Conservation (phyloP, 2,797 vertebrate species). For the Lycodopsis pacificus region DNA sequence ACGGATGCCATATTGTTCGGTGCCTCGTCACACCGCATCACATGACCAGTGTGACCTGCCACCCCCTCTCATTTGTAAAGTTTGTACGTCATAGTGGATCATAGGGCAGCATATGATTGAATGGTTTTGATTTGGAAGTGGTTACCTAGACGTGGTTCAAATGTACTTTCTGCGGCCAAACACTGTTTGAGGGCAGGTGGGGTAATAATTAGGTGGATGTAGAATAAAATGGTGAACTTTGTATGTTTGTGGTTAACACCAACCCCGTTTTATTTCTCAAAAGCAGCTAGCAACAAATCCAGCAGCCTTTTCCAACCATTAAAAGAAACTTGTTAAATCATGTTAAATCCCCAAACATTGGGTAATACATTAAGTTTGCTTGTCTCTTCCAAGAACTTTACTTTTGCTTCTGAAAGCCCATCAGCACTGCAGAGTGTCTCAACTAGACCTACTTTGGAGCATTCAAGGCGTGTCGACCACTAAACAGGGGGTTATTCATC, state of each 20-base stretch:
- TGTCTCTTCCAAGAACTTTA: slow-evolving; percentile 23
- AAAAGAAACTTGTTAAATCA: background rate
- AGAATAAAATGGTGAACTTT: background rate
- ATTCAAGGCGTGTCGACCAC: slow-evolving; percentile 7
- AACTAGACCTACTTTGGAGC: slow-evolving; percentile 31
- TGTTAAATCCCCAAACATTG: slow-evolving; percentile 2
- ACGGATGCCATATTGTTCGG: slow-evolving; percentile 62
- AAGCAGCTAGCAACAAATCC: background rate
- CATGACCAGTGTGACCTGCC: slow-evolving; percentile 24
- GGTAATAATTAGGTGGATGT: background rate
- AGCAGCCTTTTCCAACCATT: background rate
- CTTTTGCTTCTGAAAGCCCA: slow-evolving; percentile 6
- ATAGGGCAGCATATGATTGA: slow-evolving; percentile 35
- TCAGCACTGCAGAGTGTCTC: slow-evolving; percentile 3
- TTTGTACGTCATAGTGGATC: slow-evolving; percentile 41
- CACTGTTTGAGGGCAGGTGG: background rate
- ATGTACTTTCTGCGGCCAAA: background rate
- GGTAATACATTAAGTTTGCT: background rate
- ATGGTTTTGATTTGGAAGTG: slow-evolving; percentile 5
- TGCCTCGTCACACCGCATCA: slow-evolving; percentile 32
- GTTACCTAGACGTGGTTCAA: background rate
- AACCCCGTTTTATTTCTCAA: background rate
- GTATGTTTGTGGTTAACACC: background rate
- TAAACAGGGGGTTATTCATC: slow-evolving; percentile 48
- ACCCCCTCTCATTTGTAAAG: slow-evolving; percentile 15